Base-by-base conservation (phyloP, 2,888 invertebrate genomes). In the Agrochola litura region DNA sequence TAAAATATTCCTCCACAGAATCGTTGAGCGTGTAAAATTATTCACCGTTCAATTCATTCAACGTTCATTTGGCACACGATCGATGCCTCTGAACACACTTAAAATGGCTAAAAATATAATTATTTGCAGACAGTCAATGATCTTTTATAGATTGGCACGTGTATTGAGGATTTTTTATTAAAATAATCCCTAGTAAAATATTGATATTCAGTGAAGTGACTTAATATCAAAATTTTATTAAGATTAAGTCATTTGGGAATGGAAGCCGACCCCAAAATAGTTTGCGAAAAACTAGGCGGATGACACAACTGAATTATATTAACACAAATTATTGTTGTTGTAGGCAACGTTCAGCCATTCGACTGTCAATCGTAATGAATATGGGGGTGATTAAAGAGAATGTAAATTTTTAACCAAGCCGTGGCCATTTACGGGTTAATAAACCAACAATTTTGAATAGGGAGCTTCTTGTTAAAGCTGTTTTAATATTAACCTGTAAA, bases 41-140 rank as follows among this genome's bases (percentile, higher is more conserved):
- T 88, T 82, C 84, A 81, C 58, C 69, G 66, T 78, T 73, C 75
- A 87, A 85, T 85, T 83, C 84, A 82, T 77, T 81, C 84, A 81
- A 54, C 77, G 75, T 81, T 80, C 83, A 87, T 83, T 88, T 75
- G 60, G 61, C 79, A 70, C n/a, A 41, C 78, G 82, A 85, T 85
- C 74, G 85, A 86, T 85, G 76, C 63, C 54, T 66, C 60, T 56
- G 70, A 77, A 83, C 77, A 76, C 54, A 46, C 54, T 74, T 76
- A 70, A 74, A 77, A 77, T 71, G 60, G 67, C 63, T 71, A 77
- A 70, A 82, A 85, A 85, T 79, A 73, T 77, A 73, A 73, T 79
- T n/a, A 81, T 80, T 77, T 75, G 25, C 54, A 82, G 79, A 80
- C 66, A 73, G 65, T 54, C 78, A 73, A 79, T 56, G 61, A 76